Conservation (phyloP, 2,113 vertebrate genomes). For the Falco punctatus region DNA sequence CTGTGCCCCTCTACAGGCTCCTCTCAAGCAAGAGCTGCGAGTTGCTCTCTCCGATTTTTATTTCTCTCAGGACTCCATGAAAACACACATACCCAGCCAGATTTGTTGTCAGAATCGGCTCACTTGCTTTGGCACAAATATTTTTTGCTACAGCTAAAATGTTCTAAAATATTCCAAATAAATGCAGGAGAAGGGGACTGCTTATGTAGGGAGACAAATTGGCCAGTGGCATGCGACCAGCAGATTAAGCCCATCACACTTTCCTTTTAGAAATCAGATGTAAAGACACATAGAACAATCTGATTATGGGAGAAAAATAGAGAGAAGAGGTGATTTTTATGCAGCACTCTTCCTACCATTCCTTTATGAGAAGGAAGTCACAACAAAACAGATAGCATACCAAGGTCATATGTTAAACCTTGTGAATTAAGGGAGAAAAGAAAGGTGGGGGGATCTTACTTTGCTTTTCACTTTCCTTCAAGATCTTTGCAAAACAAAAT, state of each 20-base stretch:
- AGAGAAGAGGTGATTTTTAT: background rate
- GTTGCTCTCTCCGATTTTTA: background rate
- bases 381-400: background rate
- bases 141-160: background rate
- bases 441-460: background rate
- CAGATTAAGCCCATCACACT: background rate
- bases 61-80: fast-evolving
- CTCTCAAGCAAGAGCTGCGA: background rate
- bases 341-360: background rate
- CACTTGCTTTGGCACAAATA: background rate
- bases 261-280: background rate
- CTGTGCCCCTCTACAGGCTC: background rate
- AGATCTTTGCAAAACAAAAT: background rate
- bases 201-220: background rate
- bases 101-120: background rate
- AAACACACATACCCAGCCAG: background rate
- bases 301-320: background rate
- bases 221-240: fast-evolving
- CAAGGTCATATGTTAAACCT: background rate
- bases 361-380: background rate
- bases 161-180: background rate
- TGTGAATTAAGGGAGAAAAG: background rate
- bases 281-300: background rate
- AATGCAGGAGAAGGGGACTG: background rate
- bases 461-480: background rate